Evolutionary conservation across 2,797 vertebrate genomes (phyloP), one percentile per base, ranked within the genome.

Genomic region (Gymnocypris eckloni): DNA sequence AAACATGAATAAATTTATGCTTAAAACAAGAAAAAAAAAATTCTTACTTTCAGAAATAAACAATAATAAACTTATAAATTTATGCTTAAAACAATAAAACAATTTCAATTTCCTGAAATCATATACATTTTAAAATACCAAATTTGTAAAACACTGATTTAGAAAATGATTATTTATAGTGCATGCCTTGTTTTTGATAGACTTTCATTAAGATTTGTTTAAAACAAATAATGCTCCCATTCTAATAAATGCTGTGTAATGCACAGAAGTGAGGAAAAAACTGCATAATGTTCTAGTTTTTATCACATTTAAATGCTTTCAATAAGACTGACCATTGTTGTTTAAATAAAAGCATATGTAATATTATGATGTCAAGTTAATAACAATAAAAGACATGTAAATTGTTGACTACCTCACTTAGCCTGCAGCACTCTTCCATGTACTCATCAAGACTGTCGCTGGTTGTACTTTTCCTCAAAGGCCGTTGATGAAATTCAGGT

Each of bases 401-500:
- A 87, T 13, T 81, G n/a, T 87, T 80, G 50, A 83, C 94, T 94
- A 97, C 97, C 97, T 97, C 93, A 86, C 96, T 97, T 37, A 97
- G 90, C 79, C 94, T 94, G 92, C 97, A 97, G 92, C 97, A 98
- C 85, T 96, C 91, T 9, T 98, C 95, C 96, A 97, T 97, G 91
- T 97, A 97, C 84, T 97, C 94, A 85, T 97, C 94, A 86, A 98
- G 92, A 83, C 96, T 97, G 91, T 96, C 94, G 1, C 92, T 96
- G 16, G 95, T 96, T 59, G 89, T 88, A n/a, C 93, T 95, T 80
- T 94, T 95, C 87, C 94, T 94, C 52, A 96, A 86, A 39, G 93
- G 86, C 39, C 91, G 91, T 8, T 87, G 90, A 6, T 93, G 89
- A 72, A 89, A 76, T 39, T 93, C 93, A 79, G 88, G 85, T 80